phyloP scores from a whole-genome alignment of 1,140 invertebrate species.

The Melipona quadrifasciata region DNA sequence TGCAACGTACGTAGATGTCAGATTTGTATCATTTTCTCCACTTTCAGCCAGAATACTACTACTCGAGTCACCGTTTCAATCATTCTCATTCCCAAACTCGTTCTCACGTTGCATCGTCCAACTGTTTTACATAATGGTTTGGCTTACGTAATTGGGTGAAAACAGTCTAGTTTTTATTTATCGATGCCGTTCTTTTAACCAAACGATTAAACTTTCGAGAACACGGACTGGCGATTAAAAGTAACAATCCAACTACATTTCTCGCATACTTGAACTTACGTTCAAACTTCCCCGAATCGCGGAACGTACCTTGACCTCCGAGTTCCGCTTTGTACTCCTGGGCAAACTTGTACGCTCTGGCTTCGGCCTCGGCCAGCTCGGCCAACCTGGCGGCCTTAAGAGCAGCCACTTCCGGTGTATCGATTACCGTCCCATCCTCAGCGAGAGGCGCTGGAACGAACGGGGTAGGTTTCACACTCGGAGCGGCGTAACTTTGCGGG shows the following conservation, averaged over 20 bases:
- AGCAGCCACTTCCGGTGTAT: slow-evolving; percentile 85
- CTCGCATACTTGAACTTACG: neutral
- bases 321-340: slow-evolving; percentile 70
- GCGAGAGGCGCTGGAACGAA: slow-evolving; percentile 83
- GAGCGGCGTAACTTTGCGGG: slow-evolving; percentile 62
- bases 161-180: neutral
- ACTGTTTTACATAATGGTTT: neutral
- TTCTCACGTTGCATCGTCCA: neutral
- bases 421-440: slow-evolving; percentile 83
- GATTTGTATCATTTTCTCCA: neutral
- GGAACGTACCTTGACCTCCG: slow-evolving; percentile 71
- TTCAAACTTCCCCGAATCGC: neutral
- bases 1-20: no score
- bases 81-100: neutral
- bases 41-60: neutral
- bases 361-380: slow-evolving; percentile 79
- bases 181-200: no score
- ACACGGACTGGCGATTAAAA: neutral
- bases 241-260: neutral
- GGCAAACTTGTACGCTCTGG: slow-evolving; percentile 81
- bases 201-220: neutral
- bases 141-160: neutral
- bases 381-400: slow-evolving; percentile 78
- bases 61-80: neutral
- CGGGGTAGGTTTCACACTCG: slow-evolving; percentile 57